A percentile compares a stretch with the other conserved stretches of the same genome.
phyloP scores from a whole-genome alignment of 2,797 vertebrate genomes.

The Malacoctenus gilli region DNA sequence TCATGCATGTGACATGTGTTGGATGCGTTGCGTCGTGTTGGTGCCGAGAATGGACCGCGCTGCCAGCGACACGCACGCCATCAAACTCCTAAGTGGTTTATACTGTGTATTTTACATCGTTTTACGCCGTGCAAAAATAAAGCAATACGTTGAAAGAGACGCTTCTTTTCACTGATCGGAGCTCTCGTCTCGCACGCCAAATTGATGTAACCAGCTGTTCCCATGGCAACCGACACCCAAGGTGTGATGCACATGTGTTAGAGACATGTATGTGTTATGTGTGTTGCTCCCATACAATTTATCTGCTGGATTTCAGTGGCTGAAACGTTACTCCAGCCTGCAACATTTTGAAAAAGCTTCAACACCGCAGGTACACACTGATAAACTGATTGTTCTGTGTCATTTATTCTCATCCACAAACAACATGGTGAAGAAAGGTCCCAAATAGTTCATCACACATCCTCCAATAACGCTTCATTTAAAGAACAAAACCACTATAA shows the following conservation, averaged over 20 bases:
- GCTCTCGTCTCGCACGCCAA: background rate
- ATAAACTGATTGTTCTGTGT: too few relatives aligned
- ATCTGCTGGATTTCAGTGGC: background rate
- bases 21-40: conserved; percentile 18
- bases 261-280: background rate
- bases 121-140: conserved; percentile 20
- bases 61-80: conserved; percentile 16
- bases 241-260: background rate
- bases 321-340: too few relatives aligned
- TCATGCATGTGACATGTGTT: conserved; percentile 21
- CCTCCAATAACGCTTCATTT: too few relatives aligned
- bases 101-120: conserved; percentile 42
- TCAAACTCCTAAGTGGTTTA: conserved; percentile 34
- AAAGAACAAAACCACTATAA: too few relatives aligned
- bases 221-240: conserved; percentile 21
- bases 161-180: too few relatives aligned
- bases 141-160: background rate
- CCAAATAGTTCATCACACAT: too few relatives aligned
- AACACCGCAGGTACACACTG: too few relatives aligned
- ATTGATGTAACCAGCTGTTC: conserved; percentile 6
- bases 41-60: conserved; percentile 11
- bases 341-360: too few relatives aligned
- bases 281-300: background rate
- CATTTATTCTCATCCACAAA: too few relatives aligned
- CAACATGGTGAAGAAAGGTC: too few relatives aligned